Percentiles rank a stretch among this genome's conserved stretches.
Conservation (phyloP, 2,888 invertebrate species). For the Lucinisca nassula region DNA sequence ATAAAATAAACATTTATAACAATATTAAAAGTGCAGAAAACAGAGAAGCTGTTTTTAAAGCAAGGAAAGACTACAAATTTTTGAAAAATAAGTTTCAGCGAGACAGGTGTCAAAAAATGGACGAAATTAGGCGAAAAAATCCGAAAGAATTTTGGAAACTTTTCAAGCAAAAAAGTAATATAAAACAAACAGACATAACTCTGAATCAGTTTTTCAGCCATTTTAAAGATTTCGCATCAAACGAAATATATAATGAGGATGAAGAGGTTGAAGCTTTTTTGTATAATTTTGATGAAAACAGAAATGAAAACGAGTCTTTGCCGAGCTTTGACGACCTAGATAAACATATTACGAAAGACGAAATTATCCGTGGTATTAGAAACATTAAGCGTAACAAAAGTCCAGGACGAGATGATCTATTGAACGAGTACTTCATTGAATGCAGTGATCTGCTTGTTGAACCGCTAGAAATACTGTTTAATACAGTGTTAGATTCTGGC, state of each 20-base stretch:
- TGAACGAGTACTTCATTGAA: slow-evolving; percentile 19
- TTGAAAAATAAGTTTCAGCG: not conserved
- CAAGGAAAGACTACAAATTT: slow-evolving; percentile 14
- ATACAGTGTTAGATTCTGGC: not conserved
- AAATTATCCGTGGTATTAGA: not conserved
- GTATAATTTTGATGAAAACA: not conserved
- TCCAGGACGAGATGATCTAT: not conserved
- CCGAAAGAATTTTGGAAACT: slow-evolving; percentile 14
- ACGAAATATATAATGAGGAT: not conserved
- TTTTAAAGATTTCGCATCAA: not conserved
- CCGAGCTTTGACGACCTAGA: not conserved
- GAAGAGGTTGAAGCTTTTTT: not conserved
- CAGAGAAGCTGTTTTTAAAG: not conserved
- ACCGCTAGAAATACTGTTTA: not conserved
- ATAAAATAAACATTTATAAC: not conserved
- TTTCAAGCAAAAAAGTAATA: not conserved
- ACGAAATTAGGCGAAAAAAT: slow-evolving; percentile 14
- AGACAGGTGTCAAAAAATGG: not conserved
- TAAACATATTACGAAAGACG: not conserved
- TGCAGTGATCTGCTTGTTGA: not conserved
- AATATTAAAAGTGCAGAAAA: not conserved
- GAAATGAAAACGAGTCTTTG: not conserved
- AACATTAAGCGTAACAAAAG: not conserved
- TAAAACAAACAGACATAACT: not conserved
- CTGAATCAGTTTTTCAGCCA: not conserved